Evolutionary conservation across 2,888 invertebrate genomes (phyloP).

Genomic region (Athalia circularis): DNA sequence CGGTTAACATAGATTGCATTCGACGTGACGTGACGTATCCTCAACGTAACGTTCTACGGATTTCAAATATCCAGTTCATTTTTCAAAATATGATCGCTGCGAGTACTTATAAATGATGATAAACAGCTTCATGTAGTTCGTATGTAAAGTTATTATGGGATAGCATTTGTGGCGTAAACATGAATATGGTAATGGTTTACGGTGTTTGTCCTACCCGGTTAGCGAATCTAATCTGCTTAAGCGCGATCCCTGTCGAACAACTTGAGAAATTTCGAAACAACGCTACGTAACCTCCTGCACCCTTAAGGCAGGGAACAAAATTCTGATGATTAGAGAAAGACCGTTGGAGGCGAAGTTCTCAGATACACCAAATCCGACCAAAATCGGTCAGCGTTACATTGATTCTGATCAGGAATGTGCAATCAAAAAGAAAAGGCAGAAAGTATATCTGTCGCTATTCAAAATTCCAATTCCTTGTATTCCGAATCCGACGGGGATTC

Average conservation of each 20-base stretch:
- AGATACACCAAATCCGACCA: too few species aligned
- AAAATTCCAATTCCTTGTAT: neutral
- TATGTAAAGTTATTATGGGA: neutral
- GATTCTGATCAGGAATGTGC: neutral
- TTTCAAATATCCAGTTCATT: too few species aligned
- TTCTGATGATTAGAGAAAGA: neutral
- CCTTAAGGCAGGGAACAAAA: neutral
- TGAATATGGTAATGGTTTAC: slow-evolving; percentile 13
- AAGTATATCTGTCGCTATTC: slow-evolving; percentile 34
- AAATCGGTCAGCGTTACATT: neutral
- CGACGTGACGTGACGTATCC: too few species aligned
- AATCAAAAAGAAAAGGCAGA: slow-evolving; percentile 26
- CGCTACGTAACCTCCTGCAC: neutral
- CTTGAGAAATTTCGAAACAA: neutral
- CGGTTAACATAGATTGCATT: too few species aligned
- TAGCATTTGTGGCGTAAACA: neutral
- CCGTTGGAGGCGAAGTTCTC: too few species aligned
- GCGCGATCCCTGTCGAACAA: too few species aligned
- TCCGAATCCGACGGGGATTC: too few species aligned
- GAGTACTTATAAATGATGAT: neutral
- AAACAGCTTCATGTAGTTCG: neutral
- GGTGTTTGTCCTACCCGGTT: neutral
- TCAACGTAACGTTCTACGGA: too few species aligned
- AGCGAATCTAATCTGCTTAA: neutral
- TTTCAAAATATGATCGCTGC: too few species aligned